Evolutionary conservation across 2,113 vertebrate species (phyloP), one percentile per base, ranked within the genome.

Genomic region (Hoplias malabaricus): DNA sequence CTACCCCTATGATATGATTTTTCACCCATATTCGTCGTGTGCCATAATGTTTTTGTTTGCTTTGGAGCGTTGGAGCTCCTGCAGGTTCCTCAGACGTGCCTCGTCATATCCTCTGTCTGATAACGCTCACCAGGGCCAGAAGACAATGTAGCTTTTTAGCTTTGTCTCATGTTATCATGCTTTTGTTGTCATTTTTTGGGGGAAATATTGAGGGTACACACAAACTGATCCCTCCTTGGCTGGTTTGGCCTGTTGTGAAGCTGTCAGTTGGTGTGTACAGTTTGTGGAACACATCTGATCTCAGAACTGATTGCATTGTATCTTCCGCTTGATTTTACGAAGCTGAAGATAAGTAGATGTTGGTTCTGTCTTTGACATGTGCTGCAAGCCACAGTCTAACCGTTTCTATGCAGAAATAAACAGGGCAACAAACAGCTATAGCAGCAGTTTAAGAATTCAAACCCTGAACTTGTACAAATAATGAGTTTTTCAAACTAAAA

Each of bases 81-180:
- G 38, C 40, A 68, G 11, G 48, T 43, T 19, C 23, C 2, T 2
- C 27, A 23, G 86, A 88, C 90, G 82, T 86, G 91, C 77, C 86
- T 66, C 5, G 21, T 90, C 90, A 56, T 86, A 88, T 92, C 86
- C 46, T 79, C n/a, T 66, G 69, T 48, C 27, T 40, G 67, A 79
- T 75, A 80, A 86, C 80, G 65, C 42, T 78, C 48, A 33, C 73
- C 72, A 43, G 43, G 84, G 88, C 86, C 66, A 3, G 66, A 80
- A 83, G 84, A 91, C 89, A 92, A 89, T 91, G 91, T 91, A 85
- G 81, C 89, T 63, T 83, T 88, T 88, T 83, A 79, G 83, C 83
- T 46, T 65, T 23, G 42, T 0, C 19, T 56, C 34, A 46, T 69
- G 82, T 85, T 92, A 91, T 92, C 90, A 0, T 8, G 21, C 29